Percentiles rank a stretch among this genome's conserved stretches.
These are phyloP conservation scores for Tachysurus fulvidraco DNA, from an alignment of 2,113 vertebrate species.

Conservation along the genomic window DNA sequence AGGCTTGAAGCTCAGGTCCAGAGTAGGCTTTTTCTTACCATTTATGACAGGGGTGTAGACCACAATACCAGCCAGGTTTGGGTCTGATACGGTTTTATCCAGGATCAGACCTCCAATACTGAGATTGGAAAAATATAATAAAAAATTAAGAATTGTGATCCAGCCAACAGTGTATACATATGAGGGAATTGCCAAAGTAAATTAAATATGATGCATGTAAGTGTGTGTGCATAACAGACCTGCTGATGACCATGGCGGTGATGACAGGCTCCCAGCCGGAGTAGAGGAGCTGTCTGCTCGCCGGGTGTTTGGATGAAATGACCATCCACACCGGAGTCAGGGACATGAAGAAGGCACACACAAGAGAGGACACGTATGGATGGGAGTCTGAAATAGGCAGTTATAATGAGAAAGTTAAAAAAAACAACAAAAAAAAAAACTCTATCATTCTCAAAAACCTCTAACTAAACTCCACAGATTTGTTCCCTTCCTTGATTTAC, in stretches of 20 bases:
- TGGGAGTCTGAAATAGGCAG: conserved; percentile 75
- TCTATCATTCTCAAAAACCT: neutral
- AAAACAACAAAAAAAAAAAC: neutral
- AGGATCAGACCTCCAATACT: conserved; percentile 98
- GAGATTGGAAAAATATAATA: conserved; percentile 59
- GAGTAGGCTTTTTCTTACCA: conserved; percentile 75
- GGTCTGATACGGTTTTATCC: conserved; percentile 96
- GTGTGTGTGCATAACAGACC: conserved; percentile 69
- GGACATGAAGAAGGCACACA: conserved; percentile 93
- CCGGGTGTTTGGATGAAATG: conserved; percentile 93
- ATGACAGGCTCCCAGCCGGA: conserved; percentile 98
- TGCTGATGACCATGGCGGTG: conserved; percentile 98
- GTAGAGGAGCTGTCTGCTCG: conserved; percentile 92
- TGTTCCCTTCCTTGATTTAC: neutral
- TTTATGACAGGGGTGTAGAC: conserved; percentile 98
- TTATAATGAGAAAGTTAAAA: neutral
- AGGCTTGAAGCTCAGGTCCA: neutral
- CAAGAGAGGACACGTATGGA: conserved; percentile 86
- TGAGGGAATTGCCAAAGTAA: neutral
- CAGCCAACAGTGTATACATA: too few relatives aligned
- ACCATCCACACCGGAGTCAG: conserved; percentile 95
- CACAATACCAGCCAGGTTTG: conserved; percentile 93
- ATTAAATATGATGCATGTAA: neutral
- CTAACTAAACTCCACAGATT: neutral
- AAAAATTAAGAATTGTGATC: neutral